Evolutionary conservation across 2,113 vertebrate species (phyloP).

Genomic region (Oreochromis tanganicae): DNA sequence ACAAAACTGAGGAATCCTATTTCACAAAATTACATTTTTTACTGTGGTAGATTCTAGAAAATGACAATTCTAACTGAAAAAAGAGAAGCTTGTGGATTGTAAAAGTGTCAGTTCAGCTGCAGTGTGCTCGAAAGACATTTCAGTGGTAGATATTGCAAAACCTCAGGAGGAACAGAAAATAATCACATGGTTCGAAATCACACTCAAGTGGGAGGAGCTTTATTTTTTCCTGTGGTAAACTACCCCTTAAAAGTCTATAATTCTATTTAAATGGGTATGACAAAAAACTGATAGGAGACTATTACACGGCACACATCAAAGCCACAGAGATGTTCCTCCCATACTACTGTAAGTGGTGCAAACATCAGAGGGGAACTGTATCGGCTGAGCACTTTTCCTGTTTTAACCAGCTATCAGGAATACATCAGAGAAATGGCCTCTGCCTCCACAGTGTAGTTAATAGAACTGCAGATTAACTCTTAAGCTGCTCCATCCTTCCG

Average conservation of each 20-base stretch:
- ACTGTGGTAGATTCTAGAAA: background rate
- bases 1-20: background rate
- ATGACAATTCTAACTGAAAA: background rate
- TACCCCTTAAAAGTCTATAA: background rate
- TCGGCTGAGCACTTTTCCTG: background rate
- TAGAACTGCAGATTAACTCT: constrained; percentile 52
- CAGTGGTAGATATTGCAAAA: background rate
- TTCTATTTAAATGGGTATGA: background rate
- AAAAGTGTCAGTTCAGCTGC: background rate
- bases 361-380: background rate
- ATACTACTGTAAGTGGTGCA: background rate
- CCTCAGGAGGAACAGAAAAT: background rate
- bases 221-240: background rate
- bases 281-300: background rate
- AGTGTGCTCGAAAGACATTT: background rate
- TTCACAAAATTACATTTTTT: background rate
- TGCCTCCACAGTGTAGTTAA: constrained; percentile 18
- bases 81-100: background rate
- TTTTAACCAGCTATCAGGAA: background rate
- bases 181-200: background rate
- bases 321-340: background rate
- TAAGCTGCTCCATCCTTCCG: constrained; percentile 50
- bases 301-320: background rate
- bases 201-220: background rate
- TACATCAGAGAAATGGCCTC: constrained; percentile 1